Evolutionary conservation across 2,113 vertebrate species (phyloP), one percentile per base, ranked within the genome.

Genomic region (Mystacornis crossleyi): DNA sequence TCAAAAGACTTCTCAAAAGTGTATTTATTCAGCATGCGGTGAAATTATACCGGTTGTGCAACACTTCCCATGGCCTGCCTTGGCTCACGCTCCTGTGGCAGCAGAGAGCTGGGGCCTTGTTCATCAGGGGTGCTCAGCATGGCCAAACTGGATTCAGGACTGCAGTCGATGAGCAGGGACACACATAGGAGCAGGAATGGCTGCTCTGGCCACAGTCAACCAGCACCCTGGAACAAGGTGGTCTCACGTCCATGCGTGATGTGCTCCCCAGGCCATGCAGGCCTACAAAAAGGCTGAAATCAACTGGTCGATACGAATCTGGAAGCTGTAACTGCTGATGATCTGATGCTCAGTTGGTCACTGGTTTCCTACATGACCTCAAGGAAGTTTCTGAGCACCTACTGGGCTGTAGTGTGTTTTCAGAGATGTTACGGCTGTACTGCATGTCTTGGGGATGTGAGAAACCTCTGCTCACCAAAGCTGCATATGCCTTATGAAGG

Each of bases 11-110:
- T 94, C 90, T 96, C 71, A n/a, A 90, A 94, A 96, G 82, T 71
- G 60, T 94, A 96, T 96, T 97, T 96, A 92, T 96, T 90, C 93
- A 97, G 95, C 93, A 70, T 93, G 96, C 7, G 55, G 95, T 89
- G 94, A 84, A 95, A 94, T 96, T 86, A 95, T 21, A 62, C 55
- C 0, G 9, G 82, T 86, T 95, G 92, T 57, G 92, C 96, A 93
- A 81, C 75, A 19, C 72, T 90, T 58, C 61, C 62, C 80, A 51
- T 33, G 69, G 87, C 62, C 72, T 86, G 91, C 75, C 71, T 64
- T 48, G 85, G 92, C 25, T 5, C 87, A 43, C 0, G 4, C 65
- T 67, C 18, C 81, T 0, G 18, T 1, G 4, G 66, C 83, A 72
- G 79, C 38, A 4, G 58, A 75, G 85, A 83, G 89, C 81, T 50